Percentiles rank a stretch among this genome's conserved stretches.
These are phyloP conservation scores for Clistopyga incitator DNA, from an alignment of 2,888 invertebrate species.

Conservation along the genomic window DNA sequence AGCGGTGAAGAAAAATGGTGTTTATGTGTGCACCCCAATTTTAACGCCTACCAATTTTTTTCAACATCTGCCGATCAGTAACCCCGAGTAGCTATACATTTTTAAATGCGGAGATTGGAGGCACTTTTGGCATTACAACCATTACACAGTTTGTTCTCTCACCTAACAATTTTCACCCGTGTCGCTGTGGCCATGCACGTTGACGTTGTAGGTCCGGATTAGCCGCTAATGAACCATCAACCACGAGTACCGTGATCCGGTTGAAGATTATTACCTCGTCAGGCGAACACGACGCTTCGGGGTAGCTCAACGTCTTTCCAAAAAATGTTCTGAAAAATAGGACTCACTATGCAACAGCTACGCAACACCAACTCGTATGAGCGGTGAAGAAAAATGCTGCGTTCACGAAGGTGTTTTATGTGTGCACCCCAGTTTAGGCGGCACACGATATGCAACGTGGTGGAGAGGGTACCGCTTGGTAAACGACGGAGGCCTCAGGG, in stretches of 20 bases:
- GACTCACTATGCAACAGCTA: background rate
- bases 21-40: background rate
- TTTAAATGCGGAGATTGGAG: no score
- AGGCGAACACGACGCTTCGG: background rate
- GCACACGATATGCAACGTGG: constrained; percentile 13
- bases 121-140: no score
- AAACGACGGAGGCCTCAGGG: constrained; percentile 63
- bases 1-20: no score
- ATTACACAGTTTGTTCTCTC: no score
- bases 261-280: background rate
- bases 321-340: background rate
- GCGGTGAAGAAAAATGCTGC: constrained; percentile 17
- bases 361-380: background rate
- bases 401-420: constrained; percentile 21
- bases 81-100: no score
- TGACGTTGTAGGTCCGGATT: background rate
- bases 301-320: background rate
- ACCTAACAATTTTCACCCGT: no score
- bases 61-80: no score
- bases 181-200: background rate
- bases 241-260: background rate
- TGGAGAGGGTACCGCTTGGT: constrained; percentile 33
- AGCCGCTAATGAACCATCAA: background rate
- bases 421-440: constrained; percentile 8
- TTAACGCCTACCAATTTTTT: no score